A percentile compares a stretch with the other conserved stretches of the same genome.
phyloP scores from a whole-genome alignment of 2,113 vertebrate species.

The Pteropus alecto region DNA sequence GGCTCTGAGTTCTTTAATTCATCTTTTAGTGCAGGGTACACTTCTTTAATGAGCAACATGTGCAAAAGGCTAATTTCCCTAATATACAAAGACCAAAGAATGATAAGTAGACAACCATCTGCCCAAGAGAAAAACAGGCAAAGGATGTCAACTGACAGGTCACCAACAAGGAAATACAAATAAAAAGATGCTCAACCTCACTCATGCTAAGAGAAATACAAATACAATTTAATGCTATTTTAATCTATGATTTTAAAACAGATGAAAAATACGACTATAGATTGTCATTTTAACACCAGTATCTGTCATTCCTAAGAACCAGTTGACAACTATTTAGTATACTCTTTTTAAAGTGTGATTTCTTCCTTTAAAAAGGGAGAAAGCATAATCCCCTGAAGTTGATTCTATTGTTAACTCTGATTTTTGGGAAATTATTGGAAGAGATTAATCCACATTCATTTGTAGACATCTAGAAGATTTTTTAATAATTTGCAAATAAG shows the following conservation, averaged over 20 bases:
- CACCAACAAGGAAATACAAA: neutral
- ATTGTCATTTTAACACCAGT: neutral
- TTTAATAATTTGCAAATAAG: neutral
- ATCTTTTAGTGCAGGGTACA: conserved; percentile 4
- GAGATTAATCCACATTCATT: neutral
- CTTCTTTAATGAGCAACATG: neutral
- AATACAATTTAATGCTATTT: neutral
- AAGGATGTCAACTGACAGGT: neutral
- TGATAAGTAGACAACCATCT: neutral
- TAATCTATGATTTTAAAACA: conserved; percentile 16
- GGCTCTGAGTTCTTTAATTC: neutral
- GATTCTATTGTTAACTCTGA: neutral
- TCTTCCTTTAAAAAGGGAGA: neutral
- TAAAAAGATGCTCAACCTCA: neutral
- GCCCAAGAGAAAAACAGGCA: neutral
- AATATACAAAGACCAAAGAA: neutral
- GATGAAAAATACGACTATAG: neutral
- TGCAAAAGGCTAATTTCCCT: neutral
- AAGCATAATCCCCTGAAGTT: neutral
- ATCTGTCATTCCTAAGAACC: conserved; percentile 14
- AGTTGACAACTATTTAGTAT: neutral
- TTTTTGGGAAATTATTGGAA: conserved; percentile 4
- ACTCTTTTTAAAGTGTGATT: neutral
- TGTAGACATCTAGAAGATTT: neutral
- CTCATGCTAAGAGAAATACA: neutral